Evolutionary conservation across 2,797 vertebrate genomes (phyloP).

Genomic region (Anguilla obscura): DNA sequence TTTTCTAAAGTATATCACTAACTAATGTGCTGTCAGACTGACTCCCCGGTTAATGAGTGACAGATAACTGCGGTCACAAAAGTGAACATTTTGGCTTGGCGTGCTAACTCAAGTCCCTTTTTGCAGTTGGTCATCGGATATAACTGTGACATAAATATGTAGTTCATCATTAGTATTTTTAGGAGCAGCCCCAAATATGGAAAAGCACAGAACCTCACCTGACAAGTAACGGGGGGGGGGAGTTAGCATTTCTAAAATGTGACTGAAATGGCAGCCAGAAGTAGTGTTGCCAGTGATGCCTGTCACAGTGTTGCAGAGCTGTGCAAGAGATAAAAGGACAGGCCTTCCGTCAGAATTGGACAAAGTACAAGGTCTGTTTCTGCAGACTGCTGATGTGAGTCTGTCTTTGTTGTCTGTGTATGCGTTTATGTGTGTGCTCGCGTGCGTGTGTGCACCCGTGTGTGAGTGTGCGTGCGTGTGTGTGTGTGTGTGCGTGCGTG

Average conservation of each 20-base stretch:
- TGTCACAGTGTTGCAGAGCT: neutral
- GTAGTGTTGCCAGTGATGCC: neutral
- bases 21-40: slow-evolving; percentile 17
- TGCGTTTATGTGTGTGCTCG: neutral
- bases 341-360: slow-evolving; percentile 12
- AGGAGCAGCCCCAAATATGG: neutral
- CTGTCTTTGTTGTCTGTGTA: neutral
- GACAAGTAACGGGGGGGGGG: neutral
- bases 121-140: neutral
- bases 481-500: neutral
- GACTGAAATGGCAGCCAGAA: neutral
- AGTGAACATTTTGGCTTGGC: neutral
- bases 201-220: neutral
- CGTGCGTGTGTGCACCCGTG: neutral
- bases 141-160: neutral
- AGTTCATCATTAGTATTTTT: neutral
- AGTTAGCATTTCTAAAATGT: neutral
- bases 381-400: slow-evolving; percentile 9
- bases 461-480: neutral
- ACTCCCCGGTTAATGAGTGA: neutral
- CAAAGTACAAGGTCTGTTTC: slow-evolving; percentile 8
- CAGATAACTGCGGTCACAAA: neutral
- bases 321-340: slow-evolving; percentile 2
- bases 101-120: neutral
- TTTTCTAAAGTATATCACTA: neutral